These are phyloP conservation scores for Oikopleura vanhoeffeni DNA, from an alignment of 23 tunicate genomes.

Conservation along the genomic window DNA sequence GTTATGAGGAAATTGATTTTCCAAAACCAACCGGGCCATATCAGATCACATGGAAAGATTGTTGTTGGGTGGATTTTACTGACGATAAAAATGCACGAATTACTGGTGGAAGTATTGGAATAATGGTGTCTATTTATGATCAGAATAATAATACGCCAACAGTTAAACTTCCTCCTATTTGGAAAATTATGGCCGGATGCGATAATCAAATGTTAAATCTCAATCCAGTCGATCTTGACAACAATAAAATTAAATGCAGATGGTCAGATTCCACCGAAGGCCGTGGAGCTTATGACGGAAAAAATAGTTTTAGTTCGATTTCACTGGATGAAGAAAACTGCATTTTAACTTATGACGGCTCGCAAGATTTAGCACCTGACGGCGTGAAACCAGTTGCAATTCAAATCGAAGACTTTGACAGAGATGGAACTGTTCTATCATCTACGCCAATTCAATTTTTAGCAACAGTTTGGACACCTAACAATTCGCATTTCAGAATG, in stretches of 20 bases:
- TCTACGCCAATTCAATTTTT: slow-evolving; percentile 8
- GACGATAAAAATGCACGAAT: neutral
- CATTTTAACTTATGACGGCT: neutral
- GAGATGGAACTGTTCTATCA: neutral
- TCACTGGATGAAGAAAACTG: neutral
- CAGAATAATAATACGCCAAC: neutral
- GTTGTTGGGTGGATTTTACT: neutral
- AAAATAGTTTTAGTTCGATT: neutral
- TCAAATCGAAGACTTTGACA: neutral
- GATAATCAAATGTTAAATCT: neutral
- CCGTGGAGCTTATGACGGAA: neutral
- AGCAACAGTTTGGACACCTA: neutral
- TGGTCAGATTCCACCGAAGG: neutral
- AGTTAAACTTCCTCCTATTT: slow-evolving; percentile 6
- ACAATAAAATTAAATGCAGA: neutral
- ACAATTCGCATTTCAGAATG: neutral
- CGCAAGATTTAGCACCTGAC: neutral
- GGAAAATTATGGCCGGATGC: slow-evolving; percentile 1
- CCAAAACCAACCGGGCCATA: slow-evolving; percentile 5
- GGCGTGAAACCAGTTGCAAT: neutral
- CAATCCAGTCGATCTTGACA: neutral
- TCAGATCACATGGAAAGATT: neutral
- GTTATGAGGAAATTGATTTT: neutral
- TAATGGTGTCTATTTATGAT: neutral
- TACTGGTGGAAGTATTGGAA: neutral